These are phyloP conservation scores for Petromus typicus DNA, from an alignment of 2,113 vertebrate species.

Conservation along the genomic window DNA sequence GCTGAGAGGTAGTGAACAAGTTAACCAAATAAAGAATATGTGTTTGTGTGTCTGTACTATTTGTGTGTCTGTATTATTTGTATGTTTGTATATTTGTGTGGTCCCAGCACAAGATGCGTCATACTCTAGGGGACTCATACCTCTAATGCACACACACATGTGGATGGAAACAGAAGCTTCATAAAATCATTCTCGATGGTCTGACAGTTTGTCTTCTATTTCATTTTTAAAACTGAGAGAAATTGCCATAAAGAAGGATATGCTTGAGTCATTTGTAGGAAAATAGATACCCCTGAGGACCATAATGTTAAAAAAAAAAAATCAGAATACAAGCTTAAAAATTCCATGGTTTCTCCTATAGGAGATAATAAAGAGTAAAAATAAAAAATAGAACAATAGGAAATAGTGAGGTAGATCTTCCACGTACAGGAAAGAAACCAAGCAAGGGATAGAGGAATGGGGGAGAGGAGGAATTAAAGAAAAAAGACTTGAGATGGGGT, in stretches of 20 bases:
- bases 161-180: background rate
- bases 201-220: background rate
- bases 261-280: background rate
- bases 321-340: background rate
- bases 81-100: background rate
- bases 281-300: background rate
- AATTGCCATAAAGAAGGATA: background rate
- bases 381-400: background rate
- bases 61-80: background rate
- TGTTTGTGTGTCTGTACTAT: background rate
- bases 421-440: background rate
- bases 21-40: background rate
- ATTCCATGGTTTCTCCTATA: background rate
- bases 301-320: background rate
- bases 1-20: background rate
- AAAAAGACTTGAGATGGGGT: background rate
- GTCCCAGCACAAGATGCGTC: background rate
- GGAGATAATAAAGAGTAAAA: background rate
- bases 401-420: background rate
- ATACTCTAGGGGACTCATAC: background rate
- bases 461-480: background rate
- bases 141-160: background rate
- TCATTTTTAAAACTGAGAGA: background rate
- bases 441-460: background rate
- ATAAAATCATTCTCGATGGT: background rate